Evolutionary conservation across 2,113 vertebrate species (phyloP), one percentile per base, ranked within the genome.

Genomic region (Thunnus thynnus): DNA sequence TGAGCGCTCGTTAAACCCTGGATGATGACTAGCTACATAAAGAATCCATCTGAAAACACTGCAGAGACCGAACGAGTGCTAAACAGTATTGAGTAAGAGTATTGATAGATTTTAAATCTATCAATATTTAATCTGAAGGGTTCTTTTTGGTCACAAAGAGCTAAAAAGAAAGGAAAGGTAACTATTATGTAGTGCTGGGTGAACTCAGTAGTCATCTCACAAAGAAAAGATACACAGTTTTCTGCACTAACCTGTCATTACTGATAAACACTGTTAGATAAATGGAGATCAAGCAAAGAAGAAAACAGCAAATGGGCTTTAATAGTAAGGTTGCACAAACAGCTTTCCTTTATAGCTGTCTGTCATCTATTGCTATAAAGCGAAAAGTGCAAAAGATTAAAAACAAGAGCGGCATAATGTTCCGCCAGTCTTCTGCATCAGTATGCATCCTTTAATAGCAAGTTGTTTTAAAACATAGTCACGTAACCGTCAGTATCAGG

Each of bases 221-320:
- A 60, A 71, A 79, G 48, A 48, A n/a, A 10, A n/a, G 51, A 56
- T 32, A 60, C 13, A 41, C n/a, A 4, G 47, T 58, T 48, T 3
- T 56, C 63, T 71, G 72, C 41, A 80, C 36, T 12, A 74, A 55
- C 10, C 56, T 12, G 3, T 81, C 52, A 69, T 78, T 80, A 80
- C 18, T 57, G 64, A 78, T 55, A 54, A 86, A 47, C n/a, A 22
- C 61, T 4, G 48, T 4, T 48, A 13, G 60, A 80, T 74, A 74
- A 79, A 76, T 27, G 27, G 54, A 13, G 25, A 71, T 72, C 32
- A 64, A 50, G 58, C 30, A 14, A 55, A 78, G n/a, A 82, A 56
- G 46, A 44, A 14, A 2, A 8, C 74, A 76, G 30, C 36, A 80
- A 79, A 84, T 56, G 16, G 63, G 6, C 41, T 41, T 48, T 55